Conservation (phyloP, 2,888 invertebrate species). For the Hydraecia micacea region DNA sequence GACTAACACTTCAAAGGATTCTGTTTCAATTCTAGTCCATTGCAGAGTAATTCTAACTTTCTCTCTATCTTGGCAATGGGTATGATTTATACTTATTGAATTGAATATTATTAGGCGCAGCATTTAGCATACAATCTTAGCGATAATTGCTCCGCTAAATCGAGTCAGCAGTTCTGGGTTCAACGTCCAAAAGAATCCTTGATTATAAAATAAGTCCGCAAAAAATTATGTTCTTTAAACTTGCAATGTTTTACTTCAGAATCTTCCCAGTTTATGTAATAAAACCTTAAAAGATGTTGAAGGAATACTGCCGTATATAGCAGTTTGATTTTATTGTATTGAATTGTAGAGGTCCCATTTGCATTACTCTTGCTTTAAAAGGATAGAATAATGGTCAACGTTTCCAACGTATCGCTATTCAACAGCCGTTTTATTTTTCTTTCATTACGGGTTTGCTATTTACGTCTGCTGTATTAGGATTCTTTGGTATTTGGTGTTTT, state of each 20-base stretch:
- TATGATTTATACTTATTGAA: constrained; percentile 53
- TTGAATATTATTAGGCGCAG: constrained; percentile 51
- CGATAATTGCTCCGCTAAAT: constrained; percentile 46
- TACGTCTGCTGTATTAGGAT: constrained; percentile 43
- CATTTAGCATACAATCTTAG: constrained; percentile 38
- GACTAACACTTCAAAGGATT: constrained; percentile 1
- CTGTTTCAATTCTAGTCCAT: constrained; percentile 12
- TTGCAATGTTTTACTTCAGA: constrained; percentile 33
- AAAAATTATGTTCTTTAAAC: constrained; percentile 9
- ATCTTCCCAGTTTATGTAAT: constrained; percentile 42
- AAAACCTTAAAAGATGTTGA: constrained; percentile 40
- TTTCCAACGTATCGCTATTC: constrained; percentile 54
- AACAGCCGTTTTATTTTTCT: constrained; percentile 54
- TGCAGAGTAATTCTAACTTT: constrained; percentile 32
- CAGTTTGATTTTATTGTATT: constrained; percentile 65
- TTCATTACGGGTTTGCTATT: constrained; percentile 44
- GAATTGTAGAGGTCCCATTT: constrained; percentile 59
- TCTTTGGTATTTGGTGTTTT: constrained; percentile 32
- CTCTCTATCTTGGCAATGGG: constrained; percentile 29
- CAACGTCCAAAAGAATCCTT: constrained; percentile 19
- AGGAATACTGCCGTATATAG: constrained; percentile 48
- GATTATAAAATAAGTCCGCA: constrained; percentile 9
- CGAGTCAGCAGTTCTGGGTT: constrained; percentile 43
- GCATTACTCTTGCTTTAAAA: constrained; percentile 61
- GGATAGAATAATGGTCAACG: constrained; percentile 62